These are phyloP conservation scores for Benthosema pterotum DNA, from an alignment of 2,797 vertebrate species.

Conservation along the genomic window DNA sequence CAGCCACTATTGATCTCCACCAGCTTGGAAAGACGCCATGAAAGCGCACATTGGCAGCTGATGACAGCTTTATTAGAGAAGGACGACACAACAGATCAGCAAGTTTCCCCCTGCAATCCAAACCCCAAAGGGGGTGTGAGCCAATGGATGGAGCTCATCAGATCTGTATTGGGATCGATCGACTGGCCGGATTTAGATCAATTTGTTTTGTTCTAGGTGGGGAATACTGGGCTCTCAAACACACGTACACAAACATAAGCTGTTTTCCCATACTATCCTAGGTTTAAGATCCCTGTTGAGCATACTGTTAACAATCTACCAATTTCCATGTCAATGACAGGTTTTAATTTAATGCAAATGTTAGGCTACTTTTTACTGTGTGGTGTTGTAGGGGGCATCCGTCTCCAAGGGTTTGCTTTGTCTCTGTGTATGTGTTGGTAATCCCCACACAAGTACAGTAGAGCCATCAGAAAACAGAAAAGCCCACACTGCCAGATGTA, in stretches of 20 bases:
- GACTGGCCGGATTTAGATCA: slow-evolving; percentile 40
- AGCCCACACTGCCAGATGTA: too few species aligned
- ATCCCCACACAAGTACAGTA: too few species aligned
- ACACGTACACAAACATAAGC: slow-evolving; percentile 11
- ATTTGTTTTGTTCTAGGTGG: slow-evolving; percentile 27
- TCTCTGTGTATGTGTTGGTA: too few species aligned
- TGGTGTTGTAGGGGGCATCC: too few species aligned
- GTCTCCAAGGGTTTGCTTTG: too few species aligned
- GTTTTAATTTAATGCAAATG: too few species aligned
- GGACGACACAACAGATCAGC: slow-evolving; percentile 54
- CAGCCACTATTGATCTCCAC: slow-evolving; percentile 64
- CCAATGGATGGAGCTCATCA: slow-evolving; percentile 44
- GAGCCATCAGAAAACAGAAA: too few species aligned
- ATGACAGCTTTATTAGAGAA: slow-evolving; percentile 71
- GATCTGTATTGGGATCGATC: slow-evolving; percentile 53
- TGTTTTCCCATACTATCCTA: too few species aligned
- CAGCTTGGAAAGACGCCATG: slow-evolving; percentile 52
- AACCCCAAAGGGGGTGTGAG: slow-evolving; percentile 42
- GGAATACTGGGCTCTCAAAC: slow-evolving; percentile 14
- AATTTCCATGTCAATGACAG: too few species aligned
- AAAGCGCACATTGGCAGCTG: slow-evolving; percentile 58
- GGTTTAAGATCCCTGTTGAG: too few species aligned
- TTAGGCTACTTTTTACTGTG: too few species aligned
- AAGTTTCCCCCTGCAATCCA: slow-evolving; percentile 52
- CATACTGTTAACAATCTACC: too few species aligned